phyloP scores from a whole-genome alignment of 2,797 vertebrate species.

The Dendrocincla fuliginosa region DNA sequence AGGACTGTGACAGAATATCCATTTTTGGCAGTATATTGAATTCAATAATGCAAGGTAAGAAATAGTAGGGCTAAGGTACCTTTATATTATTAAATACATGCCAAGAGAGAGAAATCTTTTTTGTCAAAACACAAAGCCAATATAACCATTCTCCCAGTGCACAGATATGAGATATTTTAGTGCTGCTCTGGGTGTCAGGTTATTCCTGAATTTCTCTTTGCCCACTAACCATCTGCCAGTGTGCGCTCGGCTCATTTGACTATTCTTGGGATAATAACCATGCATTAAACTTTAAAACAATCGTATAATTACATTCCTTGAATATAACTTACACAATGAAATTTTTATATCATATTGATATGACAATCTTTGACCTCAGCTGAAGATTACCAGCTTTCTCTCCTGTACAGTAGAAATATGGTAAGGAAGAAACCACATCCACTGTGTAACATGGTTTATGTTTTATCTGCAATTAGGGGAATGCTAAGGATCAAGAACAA shows the following conservation, averaged over 20 bases:
- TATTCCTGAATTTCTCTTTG: conserved; percentile 26
- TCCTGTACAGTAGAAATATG: conserved; percentile 3
- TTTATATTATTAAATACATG: background rate
- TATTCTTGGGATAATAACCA: conserved; percentile 2
- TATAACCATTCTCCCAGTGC: background rate
- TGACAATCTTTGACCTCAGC: conserved; percentile 52
- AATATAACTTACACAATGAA: conserved; percentile 6
- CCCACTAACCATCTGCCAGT: conserved; percentile 40
- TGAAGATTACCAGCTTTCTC: conserved; percentile 50
- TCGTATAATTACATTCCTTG: background rate
- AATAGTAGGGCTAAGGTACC: background rate
- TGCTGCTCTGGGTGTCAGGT: conserved; percentile 9
- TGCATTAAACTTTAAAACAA: background rate
- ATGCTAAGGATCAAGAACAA: background rate
- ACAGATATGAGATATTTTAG: conserved; percentile 16
- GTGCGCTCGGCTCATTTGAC: background rate
- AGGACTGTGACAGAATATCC: background rate
- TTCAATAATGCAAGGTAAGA: background rate
- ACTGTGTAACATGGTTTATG: background rate
- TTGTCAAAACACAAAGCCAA: conserved; percentile 21
- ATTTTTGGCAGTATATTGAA: background rate
- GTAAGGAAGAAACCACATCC: background rate
- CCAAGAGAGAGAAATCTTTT: background rate
- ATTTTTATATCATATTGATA: conserved; percentile 76
- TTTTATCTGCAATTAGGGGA: background rate